Percentiles rank a stretch among this genome's conserved stretches.
Evolutionary conservation across 2,888 invertebrate genomes (phyloP).

Genomic region (Eurytoma adleriae): DNA sequence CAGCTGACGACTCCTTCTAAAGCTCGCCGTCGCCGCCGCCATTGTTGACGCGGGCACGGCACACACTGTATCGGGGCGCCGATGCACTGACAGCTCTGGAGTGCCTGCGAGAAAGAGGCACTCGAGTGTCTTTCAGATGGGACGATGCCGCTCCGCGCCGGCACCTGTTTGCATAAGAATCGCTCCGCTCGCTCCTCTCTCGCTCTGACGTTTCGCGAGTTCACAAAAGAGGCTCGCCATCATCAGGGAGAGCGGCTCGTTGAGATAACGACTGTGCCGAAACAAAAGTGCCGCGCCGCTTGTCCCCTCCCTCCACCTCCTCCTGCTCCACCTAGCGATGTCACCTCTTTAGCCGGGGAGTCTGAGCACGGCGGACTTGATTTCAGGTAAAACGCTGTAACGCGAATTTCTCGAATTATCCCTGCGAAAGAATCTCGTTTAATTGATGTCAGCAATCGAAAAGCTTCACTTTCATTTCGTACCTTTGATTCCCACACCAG

Average conservation of each 20-base stretch:
- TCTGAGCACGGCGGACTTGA: no score
- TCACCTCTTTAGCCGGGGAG: no score
- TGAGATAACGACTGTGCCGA: conserved; percentile 42
- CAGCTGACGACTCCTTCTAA: conserved; percentile 5
- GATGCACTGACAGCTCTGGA: conserved; percentile 23
- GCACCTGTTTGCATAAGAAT: conserved; percentile 54
- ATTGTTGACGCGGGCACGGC: conserved; percentile 17
- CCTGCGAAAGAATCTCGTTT: no score
- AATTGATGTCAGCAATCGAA: no score
- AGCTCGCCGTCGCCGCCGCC: neutral
- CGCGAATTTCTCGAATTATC: no score
- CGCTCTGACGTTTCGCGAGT: neutral
- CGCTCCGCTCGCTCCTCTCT: conserved; percentile 20
- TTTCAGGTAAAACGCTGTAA: no score
- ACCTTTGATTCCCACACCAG: no score
- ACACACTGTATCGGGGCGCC: conserved; percentile 29
- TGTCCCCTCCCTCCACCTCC: no score
- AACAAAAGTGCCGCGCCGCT: conserved; percentile 31
- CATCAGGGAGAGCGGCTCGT: neutral
- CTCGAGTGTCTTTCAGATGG: conserved; percentile 57
- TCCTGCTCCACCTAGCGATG: no score
- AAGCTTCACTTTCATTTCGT: no score
- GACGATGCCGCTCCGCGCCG: conserved; percentile 35
- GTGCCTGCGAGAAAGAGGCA: neutral
- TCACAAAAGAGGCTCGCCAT: no score